phyloP scores from a whole-genome alignment of 2,113 vertebrate species.

The Albula glossodonta region DNA sequence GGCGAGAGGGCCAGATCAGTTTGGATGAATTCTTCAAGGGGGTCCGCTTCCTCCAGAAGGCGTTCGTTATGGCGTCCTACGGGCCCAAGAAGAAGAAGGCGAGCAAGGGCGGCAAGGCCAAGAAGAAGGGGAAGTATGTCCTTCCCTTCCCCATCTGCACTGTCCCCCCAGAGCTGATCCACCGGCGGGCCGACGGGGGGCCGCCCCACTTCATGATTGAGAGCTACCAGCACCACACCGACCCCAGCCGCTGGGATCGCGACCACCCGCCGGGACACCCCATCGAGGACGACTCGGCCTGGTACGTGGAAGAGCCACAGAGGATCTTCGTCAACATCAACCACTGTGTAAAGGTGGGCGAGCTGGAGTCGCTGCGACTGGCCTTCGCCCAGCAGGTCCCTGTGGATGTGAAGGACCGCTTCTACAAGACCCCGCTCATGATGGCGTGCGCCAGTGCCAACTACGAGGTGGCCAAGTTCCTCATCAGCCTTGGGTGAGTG shows the following conservation, averaged over 20 bases:
- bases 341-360: constrained; percentile 75
- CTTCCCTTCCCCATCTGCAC: constrained; percentile 80
- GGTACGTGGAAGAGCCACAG: constrained; percentile 80
- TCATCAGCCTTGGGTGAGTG: constrained; percentile 81
- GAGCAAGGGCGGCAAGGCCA: constrained; percentile 50
- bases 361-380: constrained; percentile 80
- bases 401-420: constrained; percentile 81
- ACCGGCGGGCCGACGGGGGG: constrained; percentile 66
- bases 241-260: constrained; percentile 59
- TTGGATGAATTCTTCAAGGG: constrained; percentile 84
- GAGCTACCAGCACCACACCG: constrained; percentile 62
- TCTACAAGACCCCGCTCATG: constrained; percentile 91
- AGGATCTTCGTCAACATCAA: constrained; percentile 76
- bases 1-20: constrained; percentile 58
- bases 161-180: constrained; percentile 56
- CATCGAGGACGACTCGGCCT: constrained; percentile 82
- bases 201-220: constrained; percentile 83
- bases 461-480: constrained; percentile 75
- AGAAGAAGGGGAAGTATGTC: constrained; percentile 64
- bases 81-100: constrained; percentile 70
- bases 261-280: constrained; percentile 77
- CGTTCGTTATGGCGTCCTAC: constrained; percentile 73
- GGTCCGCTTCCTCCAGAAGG: constrained; percentile 77
- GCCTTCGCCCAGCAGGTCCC: constrained; percentile 80
- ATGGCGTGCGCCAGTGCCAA: constrained; percentile 80